Base-by-base conservation (phyloP, 92 coral and sea anemone species). In the Heliopora coerulea region DNA sequence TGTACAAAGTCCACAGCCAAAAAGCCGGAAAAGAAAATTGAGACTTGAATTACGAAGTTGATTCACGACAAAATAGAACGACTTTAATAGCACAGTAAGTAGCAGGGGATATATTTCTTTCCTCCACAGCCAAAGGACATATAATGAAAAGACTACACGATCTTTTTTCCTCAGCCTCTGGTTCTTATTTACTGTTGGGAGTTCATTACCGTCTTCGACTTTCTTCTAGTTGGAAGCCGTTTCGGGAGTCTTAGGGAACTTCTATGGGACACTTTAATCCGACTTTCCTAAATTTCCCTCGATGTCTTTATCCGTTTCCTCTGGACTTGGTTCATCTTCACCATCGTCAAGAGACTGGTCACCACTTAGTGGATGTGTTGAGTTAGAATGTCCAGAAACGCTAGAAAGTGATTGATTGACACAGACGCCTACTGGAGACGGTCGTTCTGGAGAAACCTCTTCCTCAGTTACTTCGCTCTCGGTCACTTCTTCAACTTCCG, bases 381-480 rank as follows among this genome's bases (percentile, higher is more conserved):
- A 52, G 39, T 49, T 70, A 19, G 77, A 70, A 24, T 70, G 77
- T 28, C 62, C 62, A 30, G 77, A 70, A 70, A 70, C 42, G 31
- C 77, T 70, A 13, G 77, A 70, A 26, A 54, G 34, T 33, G 77
- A 70, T 54, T 70, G 77, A 58, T 54, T 70, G 8, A 58, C 63
- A 49, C 59, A 59, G 27, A 25, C 1, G 50, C 54, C 42, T 13
- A 8, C 2, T 2, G 10, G 10, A 21, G 41, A 25, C 21, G 35
- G 63, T 52, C 63, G 62, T 54, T 70, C 77, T 6, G 93, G 82
- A 34, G 81, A 84, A 1, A 78, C 73, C 11, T 88, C 95, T 29
- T 95, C 99, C 20, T 91, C 96, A n/a, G 99, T 86, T 68, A 68
- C 77, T 20, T 80, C 95, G 67, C 83, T 84, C 30, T 95, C 96